Base-by-base conservation (phyloP, 2,888 invertebrate species). In the Bombyx huttoni region DNA sequence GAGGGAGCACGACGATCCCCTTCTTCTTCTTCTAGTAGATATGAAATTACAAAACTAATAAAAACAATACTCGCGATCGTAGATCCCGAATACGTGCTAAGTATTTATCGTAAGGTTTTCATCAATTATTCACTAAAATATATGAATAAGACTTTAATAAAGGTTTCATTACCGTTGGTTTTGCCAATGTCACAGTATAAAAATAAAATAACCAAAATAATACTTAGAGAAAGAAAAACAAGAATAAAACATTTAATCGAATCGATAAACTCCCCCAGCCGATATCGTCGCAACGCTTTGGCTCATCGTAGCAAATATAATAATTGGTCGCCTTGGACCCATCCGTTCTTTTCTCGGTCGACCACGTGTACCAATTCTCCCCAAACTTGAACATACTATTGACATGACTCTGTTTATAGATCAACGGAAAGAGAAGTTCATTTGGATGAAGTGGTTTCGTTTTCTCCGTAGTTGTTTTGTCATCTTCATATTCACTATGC, bases 341-440 rank as follows among this genome's bases (percentile, higher is more conserved):
- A 52, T 87, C 87, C 0, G 70, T 63, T 8, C 82, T 65, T 52
- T 79, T 83, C 56, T 87, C 86, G 1, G 73, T 74, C 2, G 85
- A 78, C 87, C 87, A 87, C 14, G 87, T 87, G 60, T 86, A 87
- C 87, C 87, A 87, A 56, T 81, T 85, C 54, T 81, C 84, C 1
- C 82, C 84, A 55, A 84, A 84, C 61, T 86, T 86, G 57, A 87
- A 87, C 86, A 86, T 85, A 57, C 83, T 85, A 58, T 83, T 86
- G 40, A 87, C 75, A 56, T 87, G 85, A 50, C 56, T 76, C 62
- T 87, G 87, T 0, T 70, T 72, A 59, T 84, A 86, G 56, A 87
- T 84, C 52, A 87, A 61, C 0, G 87, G 83, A 55, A 87, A 87
- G 7, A 87, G 72, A 66, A 87, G 63, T 57, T 86, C 84, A 56